phyloP scores from a whole-genome alignment of 2,888 invertebrate genomes.

The Napeogenes sylphis region DNA sequence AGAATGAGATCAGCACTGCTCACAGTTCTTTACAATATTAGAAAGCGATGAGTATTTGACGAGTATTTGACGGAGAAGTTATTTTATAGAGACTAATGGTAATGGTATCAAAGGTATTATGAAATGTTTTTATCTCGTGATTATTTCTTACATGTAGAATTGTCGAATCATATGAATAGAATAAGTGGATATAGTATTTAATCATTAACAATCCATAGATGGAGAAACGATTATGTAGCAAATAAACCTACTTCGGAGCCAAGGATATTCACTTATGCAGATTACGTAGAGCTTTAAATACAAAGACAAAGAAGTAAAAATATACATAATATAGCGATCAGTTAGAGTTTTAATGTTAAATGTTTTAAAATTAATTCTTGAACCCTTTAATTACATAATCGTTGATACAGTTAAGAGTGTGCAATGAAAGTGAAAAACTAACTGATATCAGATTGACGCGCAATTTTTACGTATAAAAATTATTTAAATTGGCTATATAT shows the following conservation, averaged over 20 bases:
- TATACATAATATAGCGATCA: too few species aligned
- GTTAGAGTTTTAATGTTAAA: too few species aligned
- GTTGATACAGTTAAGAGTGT: too few species aligned
- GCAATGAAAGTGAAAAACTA: too few species aligned
- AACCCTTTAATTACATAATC: too few species aligned
- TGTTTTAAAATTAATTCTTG: too few species aligned
- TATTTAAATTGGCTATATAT: too few species aligned
- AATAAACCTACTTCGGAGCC: conserved; percentile 80
- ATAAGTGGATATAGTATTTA: conserved; percentile 59
- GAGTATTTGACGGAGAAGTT: conserved; percentile 81
- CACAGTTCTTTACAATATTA: too few species aligned
- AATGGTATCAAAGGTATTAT: conserved; percentile 75
- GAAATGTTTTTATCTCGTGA: conserved; percentile 76
- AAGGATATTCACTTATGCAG: conserved; percentile 80
- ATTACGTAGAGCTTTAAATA: conserved; percentile 83
- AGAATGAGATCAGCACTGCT: too few species aligned
- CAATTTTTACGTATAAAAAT: too few species aligned
- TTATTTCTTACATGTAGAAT: conserved; percentile 62
- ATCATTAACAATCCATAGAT: conserved; percentile 70
- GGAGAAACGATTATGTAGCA: conserved; percentile 78
- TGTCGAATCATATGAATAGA: conserved; percentile 72
- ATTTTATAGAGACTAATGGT: conserved; percentile 77
- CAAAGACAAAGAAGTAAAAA: conserved; percentile 55
- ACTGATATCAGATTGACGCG: too few species aligned
- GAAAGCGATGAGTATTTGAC: too few species aligned